Evolutionary conservation across 1,140 invertebrate species (phyloP), one percentile per base, ranked within the genome.

Genomic region (Drusus annulatus): DNA sequence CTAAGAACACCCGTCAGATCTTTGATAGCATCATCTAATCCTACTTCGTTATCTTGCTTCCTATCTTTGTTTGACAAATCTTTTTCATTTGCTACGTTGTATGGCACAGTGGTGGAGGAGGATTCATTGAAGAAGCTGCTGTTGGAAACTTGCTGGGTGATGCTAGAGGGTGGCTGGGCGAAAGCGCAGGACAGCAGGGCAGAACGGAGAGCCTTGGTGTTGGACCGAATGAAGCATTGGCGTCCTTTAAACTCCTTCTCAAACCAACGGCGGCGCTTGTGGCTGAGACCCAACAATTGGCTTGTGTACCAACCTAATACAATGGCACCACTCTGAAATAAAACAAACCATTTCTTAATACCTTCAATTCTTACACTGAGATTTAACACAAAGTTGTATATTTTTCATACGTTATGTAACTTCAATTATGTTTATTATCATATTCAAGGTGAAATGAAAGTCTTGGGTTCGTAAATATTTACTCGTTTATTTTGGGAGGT

Each of bases 231-330:
- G 36, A 80, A 62, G 7, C 69, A 52, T 21, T 36, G 80, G 31
- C 28, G 50, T 1, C 28, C 19, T 7, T 52, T 36, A 16, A 54
- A 79, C 1, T 80, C 31, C 25, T 51, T 54, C 7, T 78, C 51
- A 8, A 77, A 52, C 83, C 83, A 80, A 7, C 17, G 13, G 25
- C 31, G 73, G 0, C 63, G 84, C 76, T 88, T 89, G 19, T 85
- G 81, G 21, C 86, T 88, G 15, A 89, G 77, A 82, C 88, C 87
- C 17, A 89, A 83, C 5, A 90, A 75, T 73, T 91, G 89, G 77
- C 86, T 89, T 56, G 88, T 84, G 76, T 90, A 91, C 88, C 89
- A 90, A 2, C 89, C 89, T 71, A 90, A 82, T 19, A 90, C 85
- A 58, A 90, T 80, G 51, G 86, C 88, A 84, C 89, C 87, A 82